Base-by-base conservation (phyloP, 2,797 vertebrate species). In the Phyllotis vaccarum region DNA sequence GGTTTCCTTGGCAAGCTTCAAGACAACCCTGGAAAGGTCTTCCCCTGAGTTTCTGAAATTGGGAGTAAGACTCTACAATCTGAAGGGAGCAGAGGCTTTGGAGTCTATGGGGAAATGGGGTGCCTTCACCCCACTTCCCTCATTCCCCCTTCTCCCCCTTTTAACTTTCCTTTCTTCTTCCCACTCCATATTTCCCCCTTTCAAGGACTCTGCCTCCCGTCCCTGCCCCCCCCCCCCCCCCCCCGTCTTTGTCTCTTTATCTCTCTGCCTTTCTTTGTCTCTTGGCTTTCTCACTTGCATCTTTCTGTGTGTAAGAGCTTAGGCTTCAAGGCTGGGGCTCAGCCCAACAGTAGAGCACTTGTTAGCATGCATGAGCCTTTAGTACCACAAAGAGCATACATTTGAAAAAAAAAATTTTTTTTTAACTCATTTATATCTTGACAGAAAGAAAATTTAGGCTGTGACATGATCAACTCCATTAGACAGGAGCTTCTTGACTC, bases 381-480 rank as follows among this genome's bases (percentile, higher is more conserved):
- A 78, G 58, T 21, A 52, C n/a, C 68, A 87, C 86, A 74, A 75
- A 75, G 54, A 88, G 5, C 70, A 75, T 10, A 52, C 21, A 60
- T n/a, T 1, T 21, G 31, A 78, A 49, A 52, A 24, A 72, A 75
- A 43, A 87, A 74, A 60, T 60, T 46, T 19, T 22, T 60, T 46
- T 19, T 22, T 43, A 31, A 52, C 14, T 78, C 58, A 78, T 89
- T 46, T 60, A 29, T 89, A 27, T 64, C 58, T 66, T 54, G 7
- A 52, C 90, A 60, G 56, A 80, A 81, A 8, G 34, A 80, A 90
- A 54, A 52, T 24, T 16, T 86, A 62, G 19, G 86, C 87, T 0
- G 1, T 90, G 80, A 81, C 1, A 81, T 22, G 43, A 66, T 27
- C 92, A 89, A 78, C 93, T 62, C 81, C 95, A 58, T 70, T n/a